These are phyloP conservation scores for Sarcophaga subvicina DNA, from an alignment of 2,888 invertebrate genomes.

Conservation along the genomic window DNA sequence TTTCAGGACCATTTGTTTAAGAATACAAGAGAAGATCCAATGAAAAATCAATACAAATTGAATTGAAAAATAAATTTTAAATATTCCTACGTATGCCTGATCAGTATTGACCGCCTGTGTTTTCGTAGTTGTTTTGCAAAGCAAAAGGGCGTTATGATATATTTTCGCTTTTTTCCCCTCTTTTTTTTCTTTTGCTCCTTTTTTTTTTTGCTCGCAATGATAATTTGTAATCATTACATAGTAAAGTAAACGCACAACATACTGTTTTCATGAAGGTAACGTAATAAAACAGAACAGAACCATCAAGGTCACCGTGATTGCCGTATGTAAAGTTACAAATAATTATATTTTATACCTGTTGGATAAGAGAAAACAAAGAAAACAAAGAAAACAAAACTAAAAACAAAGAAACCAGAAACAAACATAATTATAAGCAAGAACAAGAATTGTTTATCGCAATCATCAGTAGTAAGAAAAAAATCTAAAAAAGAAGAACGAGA, in stretches of 20 bases:
- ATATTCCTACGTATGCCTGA: too few species aligned
- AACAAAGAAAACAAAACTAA: background rate
- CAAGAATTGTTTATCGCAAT: constrained; percentile 52
- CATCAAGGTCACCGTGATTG: constrained; percentile 44
- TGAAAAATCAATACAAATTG: too few species aligned
- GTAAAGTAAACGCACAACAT: background rate
- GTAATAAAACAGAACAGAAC: constrained; percentile 8
- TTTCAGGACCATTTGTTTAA: too few species aligned
- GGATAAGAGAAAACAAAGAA: constrained; percentile 38
- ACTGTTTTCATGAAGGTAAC: background rate
- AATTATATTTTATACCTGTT: background rate
- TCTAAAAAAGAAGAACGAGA: background rate
- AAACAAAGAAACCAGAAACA: constrained; percentile 49
- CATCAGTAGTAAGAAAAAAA: constrained; percentile 4
- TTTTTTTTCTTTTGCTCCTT: too few species aligned
- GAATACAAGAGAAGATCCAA: too few species aligned
- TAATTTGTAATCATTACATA: background rate
- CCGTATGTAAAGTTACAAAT: constrained; percentile 22
- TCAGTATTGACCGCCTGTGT: too few species aligned
- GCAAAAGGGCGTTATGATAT: too few species aligned
- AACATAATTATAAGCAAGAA: constrained; percentile 60
- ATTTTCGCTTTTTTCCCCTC: too few species aligned
- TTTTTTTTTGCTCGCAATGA: background rate
- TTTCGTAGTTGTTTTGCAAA: too few species aligned
- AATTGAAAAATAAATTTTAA: too few species aligned